Evolutionary conservation across 2,888 invertebrate genomes (phyloP).

Genomic region (Morpho helenor): DNA sequence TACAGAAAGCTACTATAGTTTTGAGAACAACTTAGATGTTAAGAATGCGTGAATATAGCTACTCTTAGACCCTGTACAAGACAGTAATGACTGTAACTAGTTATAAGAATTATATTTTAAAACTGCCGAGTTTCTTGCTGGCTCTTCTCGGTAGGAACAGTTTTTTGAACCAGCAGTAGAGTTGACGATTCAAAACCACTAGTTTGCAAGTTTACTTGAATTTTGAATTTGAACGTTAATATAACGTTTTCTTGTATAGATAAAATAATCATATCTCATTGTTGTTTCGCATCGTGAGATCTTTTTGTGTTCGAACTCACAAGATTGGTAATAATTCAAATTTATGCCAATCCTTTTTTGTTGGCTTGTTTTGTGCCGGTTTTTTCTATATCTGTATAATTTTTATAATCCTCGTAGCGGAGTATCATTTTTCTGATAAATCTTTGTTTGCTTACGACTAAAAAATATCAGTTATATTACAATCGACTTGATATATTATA

Average conservation of each 20-base stretch:
- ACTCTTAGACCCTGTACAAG: no score
- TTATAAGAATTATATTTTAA: no score
- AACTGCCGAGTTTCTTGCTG: no score
- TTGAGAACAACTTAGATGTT: no score
- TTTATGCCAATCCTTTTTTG: constrained; percentile 27
- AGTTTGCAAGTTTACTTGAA: no score
- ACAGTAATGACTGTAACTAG: no score
- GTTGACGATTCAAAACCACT: no score
- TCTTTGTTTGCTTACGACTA: constrained; percentile 10
- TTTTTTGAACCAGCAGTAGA: no score
- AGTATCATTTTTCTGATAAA: constrained; percentile 17
- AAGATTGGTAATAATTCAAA: constrained; percentile 31
- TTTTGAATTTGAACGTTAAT: constrained; percentile 19
- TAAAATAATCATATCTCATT: constrained; percentile 43
- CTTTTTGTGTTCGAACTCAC: constrained; percentile 37
- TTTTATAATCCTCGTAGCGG: constrained; percentile 11
- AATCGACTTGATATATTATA: constrained; percentile 10
- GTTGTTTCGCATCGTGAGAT: constrained; percentile 48
- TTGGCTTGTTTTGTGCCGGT: constrained; percentile 17
- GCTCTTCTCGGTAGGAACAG: no score
- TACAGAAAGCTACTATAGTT: no score
- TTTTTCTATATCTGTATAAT: constrained; percentile 20
- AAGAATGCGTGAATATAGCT: no score
- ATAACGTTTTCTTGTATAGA: constrained; percentile 59
- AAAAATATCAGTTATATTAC: constrained; percentile 6